Conservation (phyloP, 2,797 vertebrate genomes). For the Sciurus vulgaris region DNA sequence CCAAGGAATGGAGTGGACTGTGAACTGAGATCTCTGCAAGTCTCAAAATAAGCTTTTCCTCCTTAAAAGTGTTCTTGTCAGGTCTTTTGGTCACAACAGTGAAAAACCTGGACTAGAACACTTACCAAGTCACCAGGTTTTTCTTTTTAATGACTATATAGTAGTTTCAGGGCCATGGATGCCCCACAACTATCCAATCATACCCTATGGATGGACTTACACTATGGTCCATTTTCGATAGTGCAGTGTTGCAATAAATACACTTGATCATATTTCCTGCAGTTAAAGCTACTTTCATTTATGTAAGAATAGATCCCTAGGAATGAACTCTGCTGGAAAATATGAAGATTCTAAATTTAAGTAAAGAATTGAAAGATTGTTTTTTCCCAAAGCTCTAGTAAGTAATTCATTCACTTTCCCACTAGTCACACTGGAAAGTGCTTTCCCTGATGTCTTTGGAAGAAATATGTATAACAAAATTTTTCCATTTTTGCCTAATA, state of each 20-base stretch:
- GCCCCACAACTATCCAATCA: neutral
- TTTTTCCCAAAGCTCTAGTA: conserved; percentile 11
- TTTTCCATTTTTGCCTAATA: conserved; percentile 47
- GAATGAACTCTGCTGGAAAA: conserved; percentile 22
- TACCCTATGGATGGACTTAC: neutral
- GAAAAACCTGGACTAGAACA: neutral
- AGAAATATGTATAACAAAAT: neutral
- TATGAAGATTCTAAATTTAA: conserved; percentile 44
- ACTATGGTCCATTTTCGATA: neutral
- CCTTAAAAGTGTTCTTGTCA: no score
- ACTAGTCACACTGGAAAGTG: neutral
- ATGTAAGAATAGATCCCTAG: neutral
- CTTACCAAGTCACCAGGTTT: neutral
- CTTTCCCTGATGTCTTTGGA: neutral
- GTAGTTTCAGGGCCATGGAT: neutral
- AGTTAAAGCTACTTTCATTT: conserved; percentile 1
- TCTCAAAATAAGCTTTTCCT: no score
- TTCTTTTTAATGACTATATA: neutral
- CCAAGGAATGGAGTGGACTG: no score
- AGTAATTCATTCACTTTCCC: conserved; percentile 13
- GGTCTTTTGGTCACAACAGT: no score
- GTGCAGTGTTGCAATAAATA: neutral
- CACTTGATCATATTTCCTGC: neutral
- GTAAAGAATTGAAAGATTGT: conserved; percentile 25
- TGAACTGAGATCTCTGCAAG: no score